phyloP scores from a whole-genome alignment of 2,113 vertebrate genomes.

The Indicator indicator region DNA sequence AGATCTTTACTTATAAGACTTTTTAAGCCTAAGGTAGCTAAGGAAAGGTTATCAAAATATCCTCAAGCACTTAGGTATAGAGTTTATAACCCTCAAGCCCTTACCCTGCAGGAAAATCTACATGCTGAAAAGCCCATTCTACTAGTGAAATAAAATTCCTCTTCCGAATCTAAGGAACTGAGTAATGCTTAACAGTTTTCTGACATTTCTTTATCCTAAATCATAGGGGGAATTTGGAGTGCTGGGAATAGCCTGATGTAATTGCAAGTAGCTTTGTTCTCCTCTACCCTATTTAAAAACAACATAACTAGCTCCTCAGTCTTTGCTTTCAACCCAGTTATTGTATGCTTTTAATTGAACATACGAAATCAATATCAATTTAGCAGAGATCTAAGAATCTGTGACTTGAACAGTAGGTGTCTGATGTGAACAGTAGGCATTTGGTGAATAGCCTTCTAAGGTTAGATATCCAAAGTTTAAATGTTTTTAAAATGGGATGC shows the following conservation, averaged over 20 bases:
- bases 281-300: slow-evolving; percentile 11
- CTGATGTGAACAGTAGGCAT: slow-evolving; percentile 59
- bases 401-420: slow-evolving; percentile 52
- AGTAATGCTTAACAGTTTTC: background rate
- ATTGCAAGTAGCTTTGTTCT: background rate
- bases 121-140: background rate
- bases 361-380: slow-evolving; percentile 68
- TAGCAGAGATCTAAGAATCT: slow-evolving; percentile 57
- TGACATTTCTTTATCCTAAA: background rate
- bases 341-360: slow-evolving; percentile 63
- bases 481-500: slow-evolving; percentile 16
- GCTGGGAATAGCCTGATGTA: background rate
- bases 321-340: slow-evolving; percentile 5
- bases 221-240: background rate
- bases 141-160: background rate
- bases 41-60: background rate
- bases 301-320: background rate
- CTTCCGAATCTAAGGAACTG: background rate
- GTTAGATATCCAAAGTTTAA: slow-evolving; percentile 31
- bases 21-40: background rate
- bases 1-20: background rate
- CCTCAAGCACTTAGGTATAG: background rate
- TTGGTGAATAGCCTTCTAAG: slow-evolving; percentile 61
- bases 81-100: background rate
- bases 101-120: background rate